Percentiles rank a stretch among this genome's conserved stretches.
phyloP scores from a whole-genome alignment of 1,140 invertebrate species.

The Neoseiulus cucumeris region DNA sequence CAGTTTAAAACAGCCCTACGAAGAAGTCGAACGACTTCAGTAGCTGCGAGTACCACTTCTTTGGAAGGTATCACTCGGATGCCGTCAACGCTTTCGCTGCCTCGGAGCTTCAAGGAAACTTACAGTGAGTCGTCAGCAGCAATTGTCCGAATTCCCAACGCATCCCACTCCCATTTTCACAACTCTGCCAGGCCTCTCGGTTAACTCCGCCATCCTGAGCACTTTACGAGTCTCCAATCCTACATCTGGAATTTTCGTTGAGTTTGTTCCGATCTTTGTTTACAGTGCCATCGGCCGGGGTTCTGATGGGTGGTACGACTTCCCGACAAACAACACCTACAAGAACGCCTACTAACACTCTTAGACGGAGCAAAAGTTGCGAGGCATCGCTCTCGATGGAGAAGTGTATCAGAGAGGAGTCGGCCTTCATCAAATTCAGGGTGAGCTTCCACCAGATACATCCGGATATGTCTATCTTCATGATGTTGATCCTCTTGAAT shows the following conservation, averaged over 20 bases:
- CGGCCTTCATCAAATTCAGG: constrained; percentile 1
- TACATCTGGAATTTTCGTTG: too few species aligned
- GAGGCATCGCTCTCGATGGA: neutral
- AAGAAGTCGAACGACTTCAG: neutral
- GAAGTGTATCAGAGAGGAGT: neutral
- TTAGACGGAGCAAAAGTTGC: neutral
- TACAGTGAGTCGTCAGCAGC: neutral
- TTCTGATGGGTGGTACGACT: neutral
- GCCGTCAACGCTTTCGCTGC: neutral
- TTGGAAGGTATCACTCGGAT: neutral
- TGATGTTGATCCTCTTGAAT: too few species aligned
- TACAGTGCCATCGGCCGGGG: neutral
- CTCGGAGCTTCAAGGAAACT: neutral
- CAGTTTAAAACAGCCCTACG: constrained; percentile 30
- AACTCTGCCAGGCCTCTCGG: too few species aligned
- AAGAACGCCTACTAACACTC: neutral
- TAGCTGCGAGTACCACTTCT: neutral
- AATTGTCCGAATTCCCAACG: too few species aligned
- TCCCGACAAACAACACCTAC: neutral
- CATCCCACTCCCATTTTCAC: too few species aligned
- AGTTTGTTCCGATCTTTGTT: too few species aligned
- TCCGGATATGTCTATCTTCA: too few species aligned
- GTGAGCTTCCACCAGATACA: neutral
- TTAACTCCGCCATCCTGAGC: too few species aligned
- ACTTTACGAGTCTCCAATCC: too few species aligned